Evolutionary conservation across 2,797 vertebrate genomes (phyloP), one percentile per base, ranked within the genome.

Genomic region (Anguilla marmorata): DNA sequence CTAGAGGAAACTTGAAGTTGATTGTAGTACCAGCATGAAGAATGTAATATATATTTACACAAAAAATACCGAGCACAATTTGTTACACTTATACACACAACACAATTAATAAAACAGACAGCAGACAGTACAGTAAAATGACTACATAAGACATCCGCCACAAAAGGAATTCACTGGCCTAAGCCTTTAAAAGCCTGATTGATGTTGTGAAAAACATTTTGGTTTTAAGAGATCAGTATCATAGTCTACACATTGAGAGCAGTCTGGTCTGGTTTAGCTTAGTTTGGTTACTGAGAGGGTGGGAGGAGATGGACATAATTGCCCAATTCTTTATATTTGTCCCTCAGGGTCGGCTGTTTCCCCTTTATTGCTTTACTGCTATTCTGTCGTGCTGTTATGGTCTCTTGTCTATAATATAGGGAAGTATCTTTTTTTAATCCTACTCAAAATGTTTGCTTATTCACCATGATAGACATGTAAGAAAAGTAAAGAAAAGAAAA

Each of bases 131-230:
- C n/a, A 27, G 63, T 66, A 66, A 66, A 66, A n/a, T 66, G 19
- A 66, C 21, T 1, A 66, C 24, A 66, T 66, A 27, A 63, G 58
- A 19, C 63, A n/a, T 7, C 63, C 63, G 6, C 63, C 63, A 66
- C n/a, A 66, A 66, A 66, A 14, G 12, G 14, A 27, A 66, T 66
- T 6, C 21, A n/a, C 63, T 27, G n/a, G 63, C 63, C 63, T 66
- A 66, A 27, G 63, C 63, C 60, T 66, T 66, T 66, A 66, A 66
- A 66, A 66, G 60, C 60, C n/a, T 66, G n/a, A 66, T 66, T 66
- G 63, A 66, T 66, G 54, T 11, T 58, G 19, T 24, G 21, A 63
- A 63, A 63, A 63, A 19, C 1, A 19, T 19, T 63, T 63, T 63
- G 58, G 21, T 24, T 63, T 63, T 21, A 24, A 63, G 58, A 63